These are phyloP conservation scores for Neosalanx taihuensis DNA, from an alignment of 2,797 vertebrate species.

Conservation along the genomic window DNA sequence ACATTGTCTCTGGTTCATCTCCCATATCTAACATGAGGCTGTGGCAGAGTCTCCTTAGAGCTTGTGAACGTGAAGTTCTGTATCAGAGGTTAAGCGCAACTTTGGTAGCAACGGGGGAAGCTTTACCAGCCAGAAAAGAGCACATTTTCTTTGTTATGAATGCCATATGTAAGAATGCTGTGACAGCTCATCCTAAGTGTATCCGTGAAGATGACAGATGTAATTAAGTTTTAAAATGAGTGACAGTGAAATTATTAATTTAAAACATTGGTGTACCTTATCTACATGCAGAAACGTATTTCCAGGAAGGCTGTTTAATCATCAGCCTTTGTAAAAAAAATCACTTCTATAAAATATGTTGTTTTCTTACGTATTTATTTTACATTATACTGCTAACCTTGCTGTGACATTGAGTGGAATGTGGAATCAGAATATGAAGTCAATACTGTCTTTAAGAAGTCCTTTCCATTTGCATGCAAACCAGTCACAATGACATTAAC, in stretches of 20 bases:
- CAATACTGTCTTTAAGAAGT: not conserved
- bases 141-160: not conserved
- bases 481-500: not conserved
- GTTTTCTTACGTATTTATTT: no score
- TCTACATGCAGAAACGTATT: not conserved
- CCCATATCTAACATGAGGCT: not conserved
- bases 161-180: not conserved
- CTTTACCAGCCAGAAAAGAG: no score
- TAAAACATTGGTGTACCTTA: not conserved
- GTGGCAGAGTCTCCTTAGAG: not conserved
- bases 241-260: not conserved
- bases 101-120: not conserved
- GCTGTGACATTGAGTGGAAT: not conserved
- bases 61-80: not conserved
- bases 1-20: not conserved
- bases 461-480: not conserved
- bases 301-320: no score
- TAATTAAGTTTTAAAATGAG: not conserved
- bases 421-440: not conserved
- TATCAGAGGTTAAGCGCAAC: no score
- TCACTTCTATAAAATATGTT: no score
- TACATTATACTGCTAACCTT: no score
- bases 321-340: no score
- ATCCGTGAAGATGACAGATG: not conserved
- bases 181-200: not conserved